Percentiles rank a stretch among this genome's conserved stretches.
Evolutionary conservation across 2,797 vertebrate genomes (phyloP).

Genomic region (Eidolon dupreanum): DNA sequence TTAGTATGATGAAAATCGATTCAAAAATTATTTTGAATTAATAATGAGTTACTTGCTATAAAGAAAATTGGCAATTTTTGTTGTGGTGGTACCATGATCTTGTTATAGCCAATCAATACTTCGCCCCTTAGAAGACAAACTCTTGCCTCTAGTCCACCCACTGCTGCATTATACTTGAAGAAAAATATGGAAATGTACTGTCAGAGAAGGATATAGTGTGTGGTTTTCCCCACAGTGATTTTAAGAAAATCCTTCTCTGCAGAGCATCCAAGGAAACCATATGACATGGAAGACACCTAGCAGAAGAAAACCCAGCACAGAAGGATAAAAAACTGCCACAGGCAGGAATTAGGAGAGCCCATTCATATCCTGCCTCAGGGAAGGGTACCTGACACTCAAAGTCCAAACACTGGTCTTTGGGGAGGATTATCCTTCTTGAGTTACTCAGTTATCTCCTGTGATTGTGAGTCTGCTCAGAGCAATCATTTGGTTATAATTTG

Average conservation of each 20-base stretch:
- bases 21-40: neutral
- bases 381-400: neutral
- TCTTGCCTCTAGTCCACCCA: neutral
- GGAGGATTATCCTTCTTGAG: neutral
- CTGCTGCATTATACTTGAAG: neutral
- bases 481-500: neutral
- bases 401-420: neutral
- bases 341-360: neutral
- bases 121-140: neutral
- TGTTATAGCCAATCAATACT: neutral
- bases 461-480: neutral
- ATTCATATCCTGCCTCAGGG: neutral
- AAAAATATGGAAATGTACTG: neutral
- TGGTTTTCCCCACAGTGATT: neutral
- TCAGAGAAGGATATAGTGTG: neutral
- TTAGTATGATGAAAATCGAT: neutral
- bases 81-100: neutral
- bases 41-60: neutral
- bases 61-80: neutral
- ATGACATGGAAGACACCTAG: neutral
- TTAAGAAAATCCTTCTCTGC: neutral
- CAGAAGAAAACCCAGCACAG: neutral
- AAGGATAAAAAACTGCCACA: neutral
- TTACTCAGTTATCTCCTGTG: neutral
- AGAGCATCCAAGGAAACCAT: neutral